Percentiles rank a stretch among this genome's conserved stretches.
These are phyloP conservation scores for Eptesicus fuscus DNA, from an alignment of 2,113 vertebrate species.

Conservation along the genomic window DNA sequence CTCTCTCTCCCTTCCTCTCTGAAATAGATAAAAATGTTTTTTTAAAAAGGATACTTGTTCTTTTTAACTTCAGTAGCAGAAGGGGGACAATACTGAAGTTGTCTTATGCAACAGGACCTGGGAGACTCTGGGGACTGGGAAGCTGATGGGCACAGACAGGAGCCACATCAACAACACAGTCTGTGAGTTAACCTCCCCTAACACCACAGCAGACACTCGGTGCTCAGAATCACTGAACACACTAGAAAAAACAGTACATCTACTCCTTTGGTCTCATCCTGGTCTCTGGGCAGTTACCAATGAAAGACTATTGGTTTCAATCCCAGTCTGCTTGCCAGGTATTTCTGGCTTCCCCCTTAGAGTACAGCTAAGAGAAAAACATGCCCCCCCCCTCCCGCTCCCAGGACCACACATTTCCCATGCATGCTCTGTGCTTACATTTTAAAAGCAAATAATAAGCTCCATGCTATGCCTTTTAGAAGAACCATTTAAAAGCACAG, in stretches of 20 bases:
- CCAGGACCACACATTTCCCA: background rate
- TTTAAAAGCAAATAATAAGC: conserved; percentile 24
- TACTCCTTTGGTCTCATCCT: background rate
- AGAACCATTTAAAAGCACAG: conserved; percentile 51
- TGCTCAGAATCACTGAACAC: background rate
- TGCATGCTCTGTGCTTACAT: background rate
- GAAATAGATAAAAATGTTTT: too few species aligned
- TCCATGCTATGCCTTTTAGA: conserved; percentile 10
- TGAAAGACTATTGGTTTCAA: background rate
- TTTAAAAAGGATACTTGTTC: too few species aligned
- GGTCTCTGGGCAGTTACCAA: background rate
- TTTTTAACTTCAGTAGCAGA: background rate
- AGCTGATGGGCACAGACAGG: background rate
- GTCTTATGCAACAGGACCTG: background rate
- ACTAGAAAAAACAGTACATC: background rate
- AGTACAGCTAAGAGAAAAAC: background rate
- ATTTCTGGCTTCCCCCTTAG: background rate
- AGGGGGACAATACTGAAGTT: background rate
- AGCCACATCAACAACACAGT: background rate
- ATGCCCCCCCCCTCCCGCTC: background rate
- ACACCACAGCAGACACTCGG: background rate
- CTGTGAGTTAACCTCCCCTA: background rate
- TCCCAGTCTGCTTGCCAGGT: background rate
- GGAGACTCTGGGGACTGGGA: background rate
- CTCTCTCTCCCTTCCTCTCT: too few species aligned